Conservation (phyloP, 2,797 vertebrate genomes). For the Falco cherrug region DNA sequence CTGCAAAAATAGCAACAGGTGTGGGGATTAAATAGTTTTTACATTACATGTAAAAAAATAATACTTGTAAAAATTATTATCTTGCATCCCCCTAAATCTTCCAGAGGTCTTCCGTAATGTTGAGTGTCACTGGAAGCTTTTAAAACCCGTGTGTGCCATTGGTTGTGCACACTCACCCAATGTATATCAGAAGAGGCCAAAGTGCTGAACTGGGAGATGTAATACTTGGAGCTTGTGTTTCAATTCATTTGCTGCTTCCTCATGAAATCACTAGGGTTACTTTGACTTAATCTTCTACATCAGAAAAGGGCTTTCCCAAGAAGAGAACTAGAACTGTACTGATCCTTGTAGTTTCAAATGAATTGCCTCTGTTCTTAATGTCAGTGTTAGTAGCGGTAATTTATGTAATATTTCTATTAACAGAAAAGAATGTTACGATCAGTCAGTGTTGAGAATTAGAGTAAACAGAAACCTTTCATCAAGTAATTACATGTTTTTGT, state of each 20-base stretch:
- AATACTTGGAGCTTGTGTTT: neutral
- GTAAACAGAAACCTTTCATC: neutral
- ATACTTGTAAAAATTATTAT: neutral
- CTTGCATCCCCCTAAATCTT: neutral
- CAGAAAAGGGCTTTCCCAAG: neutral
- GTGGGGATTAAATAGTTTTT: neutral
- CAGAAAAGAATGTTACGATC: neutral
- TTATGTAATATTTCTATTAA: neutral
- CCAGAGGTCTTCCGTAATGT: neutral
- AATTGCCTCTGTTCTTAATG: neutral
- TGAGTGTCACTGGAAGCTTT: neutral
- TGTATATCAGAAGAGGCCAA: neutral
- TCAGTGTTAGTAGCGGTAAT: neutral
- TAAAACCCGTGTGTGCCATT: neutral
- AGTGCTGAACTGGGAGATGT: neutral
- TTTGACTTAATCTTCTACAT: neutral
- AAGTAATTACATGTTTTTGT: neutral
- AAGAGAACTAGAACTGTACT: neutral
- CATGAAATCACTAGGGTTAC: neutral
- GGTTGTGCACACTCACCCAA: no score
- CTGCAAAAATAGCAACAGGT: accelerated
- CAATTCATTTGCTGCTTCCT: neutral
- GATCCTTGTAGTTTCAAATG: neutral
- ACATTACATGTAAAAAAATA: neutral
- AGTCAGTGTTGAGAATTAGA: neutral